Conservation (phyloP, 1,140 invertebrate species). For the Listronotus oregonensis region DNA sequence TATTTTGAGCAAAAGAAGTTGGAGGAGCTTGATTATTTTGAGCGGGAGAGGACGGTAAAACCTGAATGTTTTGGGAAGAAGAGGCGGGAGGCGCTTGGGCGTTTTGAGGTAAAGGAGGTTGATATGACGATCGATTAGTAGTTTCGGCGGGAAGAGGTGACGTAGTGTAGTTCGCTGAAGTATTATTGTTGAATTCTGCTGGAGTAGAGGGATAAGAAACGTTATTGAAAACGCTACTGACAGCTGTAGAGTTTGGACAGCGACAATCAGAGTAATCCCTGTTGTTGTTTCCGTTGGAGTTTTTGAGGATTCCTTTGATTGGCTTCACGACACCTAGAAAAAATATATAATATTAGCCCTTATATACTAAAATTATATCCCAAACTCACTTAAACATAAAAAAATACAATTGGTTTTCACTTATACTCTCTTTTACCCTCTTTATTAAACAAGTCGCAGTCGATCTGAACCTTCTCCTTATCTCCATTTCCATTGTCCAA, state of each 20-base stretch:
- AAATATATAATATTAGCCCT: neutral
- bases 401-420: too few relatives aligned
- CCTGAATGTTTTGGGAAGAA: too few relatives aligned
- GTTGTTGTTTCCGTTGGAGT: neutral
- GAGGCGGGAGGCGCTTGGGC: neutral
- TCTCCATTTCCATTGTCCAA: slow-evolving; percentile 3
- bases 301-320: slow-evolving; percentile 28
- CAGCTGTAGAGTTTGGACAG: slow-evolving; percentile 8
- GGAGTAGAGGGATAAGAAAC: neutral
- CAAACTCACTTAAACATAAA: too few relatives aligned
- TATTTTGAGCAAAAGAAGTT: too few relatives aligned
- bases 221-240: slow-evolving; percentile 1
- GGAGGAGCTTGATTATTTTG: too few relatives aligned
- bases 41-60: too few relatives aligned
- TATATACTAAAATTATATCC: too few relatives aligned
- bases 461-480: slow-evolving; percentile 12
- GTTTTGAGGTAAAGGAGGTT: slow-evolving; percentile 11
- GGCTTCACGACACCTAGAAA: slow-evolving; percentile 15
- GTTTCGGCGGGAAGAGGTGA: neutral
- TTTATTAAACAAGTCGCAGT: slow-evolving; percentile 25
- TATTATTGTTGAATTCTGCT: neutral
- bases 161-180: neutral
- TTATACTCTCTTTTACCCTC: slow-evolving; percentile 9
- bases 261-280: neutral
- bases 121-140: neutral